Conservation (phyloP, 2,888 invertebrate species). For the Apodemia mormo region DNA sequence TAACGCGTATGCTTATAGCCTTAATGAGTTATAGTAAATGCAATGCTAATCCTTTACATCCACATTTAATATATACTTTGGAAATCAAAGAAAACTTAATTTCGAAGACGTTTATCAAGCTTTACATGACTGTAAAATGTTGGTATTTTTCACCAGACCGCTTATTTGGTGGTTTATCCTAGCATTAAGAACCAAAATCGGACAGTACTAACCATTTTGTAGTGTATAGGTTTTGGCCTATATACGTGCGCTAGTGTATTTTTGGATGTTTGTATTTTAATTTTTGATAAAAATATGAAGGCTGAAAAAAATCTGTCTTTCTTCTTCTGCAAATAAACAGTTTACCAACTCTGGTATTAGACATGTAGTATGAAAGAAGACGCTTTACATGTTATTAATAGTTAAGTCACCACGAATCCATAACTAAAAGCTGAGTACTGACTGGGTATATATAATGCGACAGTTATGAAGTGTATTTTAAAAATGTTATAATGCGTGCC, state of each 20-base stretch:
- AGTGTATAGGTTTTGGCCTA: neutral
- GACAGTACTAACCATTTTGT: neutral
- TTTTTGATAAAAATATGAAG: constrained; percentile 16
- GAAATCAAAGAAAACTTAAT: no score
- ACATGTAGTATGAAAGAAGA: constrained; percentile 34
- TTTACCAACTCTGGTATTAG: constrained; percentile 29
- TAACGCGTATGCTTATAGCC: no score
- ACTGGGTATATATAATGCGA: neutral
- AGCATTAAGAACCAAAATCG: neutral
- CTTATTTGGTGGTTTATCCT: neutral
- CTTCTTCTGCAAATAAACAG: constrained; percentile 33
- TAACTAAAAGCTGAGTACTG: constrained; percentile 3
- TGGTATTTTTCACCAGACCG: neutral
- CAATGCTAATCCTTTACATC: no score
- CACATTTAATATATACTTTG: no score
- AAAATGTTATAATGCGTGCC: neutral
- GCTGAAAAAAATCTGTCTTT: constrained; percentile 32
- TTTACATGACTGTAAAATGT: no score
- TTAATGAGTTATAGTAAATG: no score
- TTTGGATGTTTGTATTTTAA: constrained; percentile 16
- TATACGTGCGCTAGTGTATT: neutral
- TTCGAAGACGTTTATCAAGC: no score
- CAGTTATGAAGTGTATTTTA: neutral
- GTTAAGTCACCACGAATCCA: constrained; percentile 32
- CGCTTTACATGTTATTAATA: constrained; percentile 39